Evolutionary conservation across 2,797 vertebrate species (phyloP), one percentile per base, ranked within the genome.

Genomic region (Coregonus sp.): DNA sequence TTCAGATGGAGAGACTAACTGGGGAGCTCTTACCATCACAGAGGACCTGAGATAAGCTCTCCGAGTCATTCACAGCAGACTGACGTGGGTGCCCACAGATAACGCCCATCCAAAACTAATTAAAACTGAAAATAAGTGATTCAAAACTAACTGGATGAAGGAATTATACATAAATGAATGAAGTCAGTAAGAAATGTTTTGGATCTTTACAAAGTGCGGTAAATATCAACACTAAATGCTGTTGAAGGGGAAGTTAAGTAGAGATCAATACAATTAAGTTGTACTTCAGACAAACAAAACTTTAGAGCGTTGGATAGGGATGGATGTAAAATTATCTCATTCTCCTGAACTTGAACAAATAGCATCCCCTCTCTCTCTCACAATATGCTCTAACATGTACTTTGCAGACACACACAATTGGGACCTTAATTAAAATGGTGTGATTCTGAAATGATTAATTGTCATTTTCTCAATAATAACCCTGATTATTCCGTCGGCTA

Each of bases 131-230:
- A 37, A 12, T 0, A 3, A 75, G 6, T 47, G 54, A 47, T 70
- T 81, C 73, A 75, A 84, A 76, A 51, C 11, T 74, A 78, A 70
- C 9, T 15, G 73, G 78, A 51, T 12, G 31, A 61, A 50, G 29
- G 12, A 70, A 51, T 31, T 31, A 68, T 47, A 78, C 78, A 76
- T 11, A 37, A 65, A 68, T 14, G 56, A 20, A 31, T 74, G 6
- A 70, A 37, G 14, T 29, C 63, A 65, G 63, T 47, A 47, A 9
- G 40, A 11, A 12, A 47, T 11, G 40, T 47, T 47, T 47, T 1
- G 25, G 63, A 15, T 66, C 11, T 33, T 66, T 66, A 1, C 4
- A 25, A 70, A n/a, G 7, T 20, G n/a, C 5, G 37, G 7, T 70
- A 70, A 70, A 40, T 70, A 70, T 12, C 9, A 70, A 70, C 37